Evolutionary conservation across 2,888 invertebrate genomes (phyloP).

Genomic region (Ochropleura plecta): DNA sequence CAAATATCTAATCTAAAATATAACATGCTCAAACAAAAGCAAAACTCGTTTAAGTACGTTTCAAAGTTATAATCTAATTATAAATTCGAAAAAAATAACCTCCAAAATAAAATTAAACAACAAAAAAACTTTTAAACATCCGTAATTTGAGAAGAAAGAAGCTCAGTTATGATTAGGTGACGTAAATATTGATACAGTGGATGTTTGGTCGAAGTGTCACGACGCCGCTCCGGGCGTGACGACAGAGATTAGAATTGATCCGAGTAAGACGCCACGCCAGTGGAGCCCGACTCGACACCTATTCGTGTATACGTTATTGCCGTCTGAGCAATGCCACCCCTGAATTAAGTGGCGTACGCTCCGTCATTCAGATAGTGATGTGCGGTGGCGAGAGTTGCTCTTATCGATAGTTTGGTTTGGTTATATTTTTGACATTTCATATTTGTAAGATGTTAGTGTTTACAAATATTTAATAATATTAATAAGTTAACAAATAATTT

Average conservation of each 20-base stretch:
- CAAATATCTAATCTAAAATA: background rate
- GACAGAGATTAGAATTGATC: constrained; percentile 85
- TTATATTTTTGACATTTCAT: background rate
- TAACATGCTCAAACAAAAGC: background rate
- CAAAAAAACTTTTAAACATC: constrained; percentile 40
- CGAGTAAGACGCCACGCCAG: constrained; percentile 77
- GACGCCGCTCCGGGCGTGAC: constrained; percentile 73
- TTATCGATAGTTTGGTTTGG: constrained; percentile 63
- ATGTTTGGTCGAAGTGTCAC: constrained; percentile 68
- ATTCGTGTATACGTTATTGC: constrained; percentile 81
- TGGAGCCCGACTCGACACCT: constrained; percentile 75
- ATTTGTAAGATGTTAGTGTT: background rate
- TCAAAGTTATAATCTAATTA: constrained; percentile 8
- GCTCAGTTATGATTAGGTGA: constrained; percentile 71
- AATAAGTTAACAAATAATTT: background rate
- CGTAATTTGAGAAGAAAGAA: constrained; percentile 66
- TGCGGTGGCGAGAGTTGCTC: constrained; percentile 33
- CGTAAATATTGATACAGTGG: constrained; percentile 71
- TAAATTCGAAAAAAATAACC: background rate
- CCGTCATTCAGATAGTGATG: constrained; percentile 72
- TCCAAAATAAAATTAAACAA: constrained; percentile 1
- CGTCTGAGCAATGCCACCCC: constrained; percentile 84
- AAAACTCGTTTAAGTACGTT: background rate
- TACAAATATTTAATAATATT: background rate
- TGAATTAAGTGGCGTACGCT: constrained; percentile 77